Base-by-base conservation (phyloP, 1,140 invertebrate genomes). In the Branchinecta lynchi region DNA sequence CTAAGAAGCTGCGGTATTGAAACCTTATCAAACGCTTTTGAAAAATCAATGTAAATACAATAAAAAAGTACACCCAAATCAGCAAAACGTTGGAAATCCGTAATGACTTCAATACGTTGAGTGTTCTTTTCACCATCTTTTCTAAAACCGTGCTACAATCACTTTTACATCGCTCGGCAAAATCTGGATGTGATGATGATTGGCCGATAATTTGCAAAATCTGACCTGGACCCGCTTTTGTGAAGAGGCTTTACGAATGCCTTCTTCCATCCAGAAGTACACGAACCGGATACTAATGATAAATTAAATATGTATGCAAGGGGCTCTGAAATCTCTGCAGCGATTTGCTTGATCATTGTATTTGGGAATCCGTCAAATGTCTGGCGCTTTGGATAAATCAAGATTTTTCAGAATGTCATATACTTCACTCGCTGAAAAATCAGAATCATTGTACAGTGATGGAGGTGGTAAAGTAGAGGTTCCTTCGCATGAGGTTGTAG, bases 201-300 rank as follows among this genome's bases (percentile, higher is more conserved):
- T 51, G 46, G 46, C 46, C 46, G 46, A 51, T 51, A 51, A 51
- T 51, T 51, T 51, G 46, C n/a, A 51, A 51, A 51, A 51, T 51
- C 46, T 51, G 46, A 51, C 46, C n/a, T 51, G 46, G 46, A 51
- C 9, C 46, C 46, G 9, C n/a, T 51, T 51, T 51, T 51, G n/a
- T 51, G 46, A 51, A 51, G 46, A n/a, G 46, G 46, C n/a, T 51
- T 51, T 51, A 51, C 46, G 9, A 51, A 51, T 51, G 46, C 46
- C n/a, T 51, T 51, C 46, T 51, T 51, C 46, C 46, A 51, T 9
- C 46, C 46, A 51, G 9, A 51, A n/a, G 46, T 9, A 51, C 46
- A 51, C 46, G n/a, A 51, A 9, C 46, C 46, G n/a, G 9, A 51
- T 51, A n/a, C 46, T 9, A 51, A 51, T 9, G 46, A 51, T 51